Evolutionary conservation across 2,113 vertebrate genomes (phyloP), one percentile per base, ranked within the genome.

Genomic region (Vombatus ursinus): DNA sequence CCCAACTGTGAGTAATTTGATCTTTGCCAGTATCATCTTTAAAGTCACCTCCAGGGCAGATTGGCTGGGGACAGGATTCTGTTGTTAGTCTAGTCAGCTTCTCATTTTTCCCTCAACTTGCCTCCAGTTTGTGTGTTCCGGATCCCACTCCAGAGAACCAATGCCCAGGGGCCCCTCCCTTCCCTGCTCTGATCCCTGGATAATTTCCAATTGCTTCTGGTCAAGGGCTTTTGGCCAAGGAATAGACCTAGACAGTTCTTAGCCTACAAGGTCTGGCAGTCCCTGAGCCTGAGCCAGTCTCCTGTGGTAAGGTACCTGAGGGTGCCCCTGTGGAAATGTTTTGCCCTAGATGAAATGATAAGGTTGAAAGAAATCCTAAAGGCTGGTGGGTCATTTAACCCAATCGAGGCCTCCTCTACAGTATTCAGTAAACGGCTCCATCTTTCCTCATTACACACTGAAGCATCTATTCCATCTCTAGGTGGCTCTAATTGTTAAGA

Each of bases 11-110:
- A 61, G 92, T 95, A 91, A 95, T 68, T 11, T 51, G 77, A 93
- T 92, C 57, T 89, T n/a, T 91, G 48, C 77, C 94, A 28, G 92
- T 44, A 50, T 92, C 90, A 51, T 37, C 90, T 91, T 90, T 50
- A 92, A n/a, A 77, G 94, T 93, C 93, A 94, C 92, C 90, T 90
- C 26, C 61, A n/a, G 57, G 89, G 94, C 52, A 92, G 54, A 93
- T 93, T 14, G 8, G 5, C 2, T 0, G 48, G 93, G 93, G 44
- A 31, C 0, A 24, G 31, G 54, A 90, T 68, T 68, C 57, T 68
- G 61, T 50, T 51, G 90, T 49, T 25, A 25, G 44, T 89, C 2
- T 90, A 89, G 90, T 93, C 50, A 37, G 52, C 57, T 89, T 90
- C 53, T 31, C 51, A 48, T 8, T 9, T 90, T 2, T 19, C 28